phyloP scores from a whole-genome alignment of 2,888 invertebrate species.

The Dendrolimus pini region DNA sequence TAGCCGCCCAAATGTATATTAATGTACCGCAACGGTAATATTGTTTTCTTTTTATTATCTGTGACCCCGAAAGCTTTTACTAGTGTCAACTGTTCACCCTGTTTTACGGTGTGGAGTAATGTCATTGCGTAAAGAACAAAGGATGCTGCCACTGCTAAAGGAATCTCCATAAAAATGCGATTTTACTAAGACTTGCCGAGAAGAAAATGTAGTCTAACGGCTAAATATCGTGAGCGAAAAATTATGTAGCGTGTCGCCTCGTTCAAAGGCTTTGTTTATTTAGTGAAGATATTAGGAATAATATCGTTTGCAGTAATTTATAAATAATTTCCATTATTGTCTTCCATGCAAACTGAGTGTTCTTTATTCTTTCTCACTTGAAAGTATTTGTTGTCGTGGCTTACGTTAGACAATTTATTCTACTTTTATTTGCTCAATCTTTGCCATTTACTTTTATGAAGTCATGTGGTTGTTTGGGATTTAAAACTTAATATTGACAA shows the following conservation, averaged over 20 bases:
- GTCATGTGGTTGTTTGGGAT: too few relatives aligned
- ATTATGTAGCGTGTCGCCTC: conserved; percentile 10
- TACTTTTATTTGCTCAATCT: too few relatives aligned
- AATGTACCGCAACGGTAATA: conserved; percentile 64
- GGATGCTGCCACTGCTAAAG: conserved; percentile 18
- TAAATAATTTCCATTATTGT: conserved; percentile 13
- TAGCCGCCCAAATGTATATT: conserved; percentile 64
- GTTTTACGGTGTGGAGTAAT: conserved; percentile 55
- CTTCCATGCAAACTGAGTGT: conserved; percentile 6
- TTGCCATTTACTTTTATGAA: too few relatives aligned
- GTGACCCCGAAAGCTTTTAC: conserved; percentile 59
- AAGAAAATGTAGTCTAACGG: conserved; percentile 26
- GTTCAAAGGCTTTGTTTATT: conserved; percentile 15
- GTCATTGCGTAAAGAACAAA: conserved; percentile 37
- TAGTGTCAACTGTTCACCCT: conserved; percentile 59
- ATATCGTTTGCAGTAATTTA: background rate
- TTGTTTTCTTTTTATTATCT: conserved; percentile 63
- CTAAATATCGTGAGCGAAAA: conserved; percentile 25
- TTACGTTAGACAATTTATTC: too few relatives aligned
- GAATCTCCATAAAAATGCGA: conserved; percentile 28
- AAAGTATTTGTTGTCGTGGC: too few relatives aligned
- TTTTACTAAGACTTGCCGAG: conserved; percentile 21
- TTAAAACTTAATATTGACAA: too few relatives aligned
- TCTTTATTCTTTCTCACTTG: too few relatives aligned
- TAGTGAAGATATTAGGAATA: background rate